phyloP scores from a whole-genome alignment of 2,888 invertebrate species.

The Hymenopus coronatus region DNA sequence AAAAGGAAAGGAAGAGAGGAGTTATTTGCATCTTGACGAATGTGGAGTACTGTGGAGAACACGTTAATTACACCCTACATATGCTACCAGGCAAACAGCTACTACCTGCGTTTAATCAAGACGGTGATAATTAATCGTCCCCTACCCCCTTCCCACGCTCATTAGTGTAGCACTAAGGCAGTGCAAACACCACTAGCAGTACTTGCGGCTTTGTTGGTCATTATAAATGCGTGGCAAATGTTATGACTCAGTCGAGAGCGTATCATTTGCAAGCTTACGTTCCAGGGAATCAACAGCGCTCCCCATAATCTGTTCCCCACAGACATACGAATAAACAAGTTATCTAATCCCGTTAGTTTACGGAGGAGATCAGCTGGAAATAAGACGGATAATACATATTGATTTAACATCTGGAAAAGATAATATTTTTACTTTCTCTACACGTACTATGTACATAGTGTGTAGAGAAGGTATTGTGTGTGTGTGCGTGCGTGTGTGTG shows the following conservation, averaged over 20 bases:
- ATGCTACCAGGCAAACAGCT: neutral
- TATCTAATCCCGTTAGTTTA: neutral
- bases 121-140: neutral
- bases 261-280: neutral
- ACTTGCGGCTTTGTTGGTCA: neutral
- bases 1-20: neutral
- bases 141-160: neutral
- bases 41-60: neutral
- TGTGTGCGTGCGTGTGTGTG: too few species aligned
- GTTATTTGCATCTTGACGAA: neutral
- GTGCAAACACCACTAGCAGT: neutral
- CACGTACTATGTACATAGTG: too few species aligned
- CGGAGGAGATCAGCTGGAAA: too few species aligned
- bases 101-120: neutral
- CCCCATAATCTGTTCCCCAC: neutral
- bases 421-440: too few species aligned
- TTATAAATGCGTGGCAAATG: neutral
- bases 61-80: neutral
- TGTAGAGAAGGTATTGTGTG: too few species aligned
- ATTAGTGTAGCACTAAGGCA: neutral
- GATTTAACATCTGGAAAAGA: too few species aligned
- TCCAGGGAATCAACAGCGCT: neutral
- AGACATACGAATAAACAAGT: neutral
- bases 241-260: neutral
- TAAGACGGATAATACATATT: too few species aligned